Evolutionary conservation across 2,113 vertebrate genomes (phyloP).

Genomic region (Bufo bufo): DNA sequence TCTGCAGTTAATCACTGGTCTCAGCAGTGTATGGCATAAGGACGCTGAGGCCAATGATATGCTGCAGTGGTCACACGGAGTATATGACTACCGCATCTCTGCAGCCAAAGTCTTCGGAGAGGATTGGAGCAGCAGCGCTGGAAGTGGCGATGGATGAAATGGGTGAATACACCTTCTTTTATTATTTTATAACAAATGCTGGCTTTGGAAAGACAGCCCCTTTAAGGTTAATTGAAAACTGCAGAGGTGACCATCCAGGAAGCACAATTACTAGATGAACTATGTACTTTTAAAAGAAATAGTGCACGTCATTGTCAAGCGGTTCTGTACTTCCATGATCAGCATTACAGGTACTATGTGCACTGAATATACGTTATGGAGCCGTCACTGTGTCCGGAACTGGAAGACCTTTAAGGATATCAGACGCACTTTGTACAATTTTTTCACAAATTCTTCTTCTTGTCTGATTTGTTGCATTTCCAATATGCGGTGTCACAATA

Average conservation of each 20-base stretch:
- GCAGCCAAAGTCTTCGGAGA: no score
- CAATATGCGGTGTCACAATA: slow-evolving; percentile 65
- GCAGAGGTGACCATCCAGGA: background rate
- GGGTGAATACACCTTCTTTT: no score
- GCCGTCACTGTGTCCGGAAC: slow-evolving; percentile 22
- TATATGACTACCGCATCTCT: no score
- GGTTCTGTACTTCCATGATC: background rate
- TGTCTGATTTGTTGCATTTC: slow-evolving; percentile 62
- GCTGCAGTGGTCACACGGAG: no score
- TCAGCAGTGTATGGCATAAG: no score
- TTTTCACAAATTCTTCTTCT: slow-evolving; percentile 61
- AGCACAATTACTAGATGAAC: background rate
- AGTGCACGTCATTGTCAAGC: background rate
- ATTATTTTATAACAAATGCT: no score
- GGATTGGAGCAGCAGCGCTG: no score
- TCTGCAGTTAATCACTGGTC: no score
- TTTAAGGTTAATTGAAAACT: background rate
- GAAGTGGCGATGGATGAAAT: no score
- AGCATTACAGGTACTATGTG: background rate
- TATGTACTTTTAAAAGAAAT: background rate
- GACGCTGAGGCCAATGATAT: no score
- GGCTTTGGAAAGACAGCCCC: no score
- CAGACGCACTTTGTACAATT: slow-evolving; percentile 60
- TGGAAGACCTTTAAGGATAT: slow-evolving; percentile 31
- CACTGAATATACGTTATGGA: background rate